Percentiles rank a stretch among this genome's conserved stretches.
Conservation (phyloP, 2,113 vertebrate genomes). For the Zapus hudsonius region DNA sequence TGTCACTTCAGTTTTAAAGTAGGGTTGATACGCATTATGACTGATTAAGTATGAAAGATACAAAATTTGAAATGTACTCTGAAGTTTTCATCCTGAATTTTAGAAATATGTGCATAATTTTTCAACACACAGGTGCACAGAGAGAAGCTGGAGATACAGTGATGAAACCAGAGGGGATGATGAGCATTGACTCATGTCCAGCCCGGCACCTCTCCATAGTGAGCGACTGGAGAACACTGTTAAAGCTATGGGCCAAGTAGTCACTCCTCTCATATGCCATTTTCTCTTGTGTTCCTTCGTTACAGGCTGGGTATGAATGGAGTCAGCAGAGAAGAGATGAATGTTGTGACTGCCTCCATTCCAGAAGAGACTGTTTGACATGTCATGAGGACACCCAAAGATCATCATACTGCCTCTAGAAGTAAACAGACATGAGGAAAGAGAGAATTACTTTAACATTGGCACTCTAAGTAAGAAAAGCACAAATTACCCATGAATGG, state of each 20-base stretch:
- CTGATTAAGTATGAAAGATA: neutral
- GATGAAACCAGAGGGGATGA: neutral
- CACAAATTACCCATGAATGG: neutral
- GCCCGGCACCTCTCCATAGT: accelerated
- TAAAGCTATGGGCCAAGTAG: neutral
- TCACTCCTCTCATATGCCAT: accelerated
- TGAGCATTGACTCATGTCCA: too few relatives aligned
- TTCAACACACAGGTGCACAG: accelerated
- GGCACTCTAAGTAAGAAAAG: neutral
- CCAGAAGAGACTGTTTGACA: neutral
- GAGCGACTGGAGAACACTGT: neutral
- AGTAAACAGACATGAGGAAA: too few relatives aligned
- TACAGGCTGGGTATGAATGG: accelerated
- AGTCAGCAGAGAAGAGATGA: neutral
- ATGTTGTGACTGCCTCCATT: too few relatives aligned
- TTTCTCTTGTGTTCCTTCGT: neutral
- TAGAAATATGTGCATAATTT: accelerated
- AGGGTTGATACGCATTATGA: neutral
- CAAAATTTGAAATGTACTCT: neutral
- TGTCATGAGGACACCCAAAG: neutral
- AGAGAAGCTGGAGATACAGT: accelerated
- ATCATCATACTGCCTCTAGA: too few relatives aligned
- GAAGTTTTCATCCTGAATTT: neutral
- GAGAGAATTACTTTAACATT: neutral
- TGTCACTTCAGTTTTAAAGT: neutral